Base-by-base conservation (phyloP, 2,113 vertebrate species). In the Damaliscus lunatus region DNA sequence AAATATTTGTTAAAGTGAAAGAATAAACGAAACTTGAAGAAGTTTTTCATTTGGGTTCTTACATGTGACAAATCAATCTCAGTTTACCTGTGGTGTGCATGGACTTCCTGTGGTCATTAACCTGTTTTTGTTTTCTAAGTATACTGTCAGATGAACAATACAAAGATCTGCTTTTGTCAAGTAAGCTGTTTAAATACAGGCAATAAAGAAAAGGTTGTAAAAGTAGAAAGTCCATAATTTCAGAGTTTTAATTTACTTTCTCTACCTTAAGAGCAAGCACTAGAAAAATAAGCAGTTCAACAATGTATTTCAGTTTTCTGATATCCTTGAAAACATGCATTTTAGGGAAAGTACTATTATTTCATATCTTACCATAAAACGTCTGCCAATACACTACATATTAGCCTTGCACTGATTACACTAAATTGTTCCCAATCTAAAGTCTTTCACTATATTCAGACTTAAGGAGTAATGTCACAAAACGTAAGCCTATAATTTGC, bases 111-210 rank as follows among this genome's bases (percentile, higher is more conserved):
- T 43, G 15, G 55, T 67, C 25, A 48, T 8, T 5, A 25, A 27
- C 25, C 85, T 43, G 21, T 15, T 57, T 71, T 57, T 71, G 17
- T 6, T n/a, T 93, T 59, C 48, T 78, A 59, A 92, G 43, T 11
- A 89, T 19, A 88, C 80, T 48, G 21, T 78, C 43, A 80, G 27
- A 91, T 77, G 40, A 87, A 92, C 55, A 94, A 59, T 14, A 95
- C 46, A 94, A 95, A 82, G 48, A 91, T 23, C 27, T 96, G 55
- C 60, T 83, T 97, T 92, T 89, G 40, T 84, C 62, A 88, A 86
- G 33, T 89, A 94, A 46, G 40, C 16, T 86, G 50, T 50, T 82
- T 95, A 67, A 94, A 95, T 33, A 53, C 2, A 88, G 19, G 53
- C 12, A 96, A 80, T 82, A 60, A 48, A 93, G 9, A 88, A 93